These are phyloP conservation scores for Chascanopsetta lugubris DNA, from an alignment of 2,113 vertebrate genomes.

Conservation along the genomic window DNA sequence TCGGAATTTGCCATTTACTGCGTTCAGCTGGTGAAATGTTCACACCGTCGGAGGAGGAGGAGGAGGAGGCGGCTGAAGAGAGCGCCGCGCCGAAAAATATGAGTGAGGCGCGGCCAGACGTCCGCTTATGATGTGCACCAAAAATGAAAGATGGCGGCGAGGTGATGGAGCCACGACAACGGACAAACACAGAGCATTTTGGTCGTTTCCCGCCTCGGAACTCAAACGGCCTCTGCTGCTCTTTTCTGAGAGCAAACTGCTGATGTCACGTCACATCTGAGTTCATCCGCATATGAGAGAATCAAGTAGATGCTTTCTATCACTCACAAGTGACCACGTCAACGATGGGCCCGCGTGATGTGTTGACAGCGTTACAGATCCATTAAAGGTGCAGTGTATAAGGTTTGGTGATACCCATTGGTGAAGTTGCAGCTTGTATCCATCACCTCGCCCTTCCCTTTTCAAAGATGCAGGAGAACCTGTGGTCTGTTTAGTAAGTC, in stretches of 20 bases:
- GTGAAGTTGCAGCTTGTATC: too few species aligned
- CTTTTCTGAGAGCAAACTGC: constrained; percentile 24
- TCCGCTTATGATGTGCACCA: constrained; percentile 48
- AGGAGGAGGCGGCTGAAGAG: too few species aligned
- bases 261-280: constrained; percentile 17
- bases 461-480: too few species aligned
- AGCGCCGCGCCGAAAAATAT: constrained; percentile 46
- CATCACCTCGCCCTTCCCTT: too few species aligned
- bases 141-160: constrained; percentile 60
- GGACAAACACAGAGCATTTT: constrained; percentile 46
- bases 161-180: constrained; percentile 5
- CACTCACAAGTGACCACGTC: too few species aligned
- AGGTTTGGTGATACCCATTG: too few species aligned
- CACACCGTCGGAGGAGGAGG: constrained; percentile 56
- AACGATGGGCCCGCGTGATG: too few species aligned
- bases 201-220: constrained; percentile 19
- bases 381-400: too few species aligned
- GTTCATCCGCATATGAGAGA: too few species aligned
- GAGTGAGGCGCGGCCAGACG: constrained; percentile 22
- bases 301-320: too few species aligned
- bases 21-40: constrained; percentile 78
- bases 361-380: too few species aligned
- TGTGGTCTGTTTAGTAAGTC: too few species aligned
- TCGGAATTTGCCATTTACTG: constrained; percentile 71
- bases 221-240: constrained; percentile 8